These are phyloP conservation scores for Muricea muricata DNA, from an alignment of 92 coral and sea anemone genomes.

Conservation along the genomic window DNA sequence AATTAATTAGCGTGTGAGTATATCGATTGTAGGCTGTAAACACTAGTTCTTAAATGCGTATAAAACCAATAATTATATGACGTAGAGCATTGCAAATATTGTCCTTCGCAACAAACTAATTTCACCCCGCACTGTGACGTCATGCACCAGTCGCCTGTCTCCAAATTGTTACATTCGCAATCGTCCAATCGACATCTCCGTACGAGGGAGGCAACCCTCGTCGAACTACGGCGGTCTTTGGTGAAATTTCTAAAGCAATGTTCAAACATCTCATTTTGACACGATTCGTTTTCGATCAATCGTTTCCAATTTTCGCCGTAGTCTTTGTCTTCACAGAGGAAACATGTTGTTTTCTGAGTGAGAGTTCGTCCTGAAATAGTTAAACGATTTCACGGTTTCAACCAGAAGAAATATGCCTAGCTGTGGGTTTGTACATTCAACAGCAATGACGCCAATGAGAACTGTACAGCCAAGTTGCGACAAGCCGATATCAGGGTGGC, in stretches of 20 bases:
- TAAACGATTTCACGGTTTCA: no score
- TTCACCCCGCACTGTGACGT: conserved; percentile 16
- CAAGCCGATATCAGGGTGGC: no score
- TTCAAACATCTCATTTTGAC: conserved; percentile 33
- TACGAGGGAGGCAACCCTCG: conserved; percentile 30
- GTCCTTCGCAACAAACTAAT: conserved; percentile 24
- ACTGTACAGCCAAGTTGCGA: no score
- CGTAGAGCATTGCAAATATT: conserved; percentile 22
- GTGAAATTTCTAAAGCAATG: conserved; percentile 38
- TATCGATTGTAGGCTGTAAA: neutral
- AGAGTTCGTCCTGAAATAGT: conserved; percentile 6
- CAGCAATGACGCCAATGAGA: no score
- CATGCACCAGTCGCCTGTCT: conserved; percentile 36
- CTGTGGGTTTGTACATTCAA: no score
- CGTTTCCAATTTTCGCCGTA: conserved; percentile 29
- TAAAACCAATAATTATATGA: conserved; percentile 36
- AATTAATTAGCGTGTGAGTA: neutral
- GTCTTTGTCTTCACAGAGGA: conserved; percentile 20
- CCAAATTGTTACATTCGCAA: conserved; percentile 15
- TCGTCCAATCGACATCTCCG: conserved; percentile 25
- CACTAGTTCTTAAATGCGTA: neutral
- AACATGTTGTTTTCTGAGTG: conserved; percentile 35
- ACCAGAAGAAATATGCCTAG: no score
- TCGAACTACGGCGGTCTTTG: conserved; percentile 20
- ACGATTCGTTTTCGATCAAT: neutral